These are phyloP conservation scores for Atrichornis clamosus DNA, from an alignment of 2,113 vertebrate species.

Conservation along the genomic window DNA sequence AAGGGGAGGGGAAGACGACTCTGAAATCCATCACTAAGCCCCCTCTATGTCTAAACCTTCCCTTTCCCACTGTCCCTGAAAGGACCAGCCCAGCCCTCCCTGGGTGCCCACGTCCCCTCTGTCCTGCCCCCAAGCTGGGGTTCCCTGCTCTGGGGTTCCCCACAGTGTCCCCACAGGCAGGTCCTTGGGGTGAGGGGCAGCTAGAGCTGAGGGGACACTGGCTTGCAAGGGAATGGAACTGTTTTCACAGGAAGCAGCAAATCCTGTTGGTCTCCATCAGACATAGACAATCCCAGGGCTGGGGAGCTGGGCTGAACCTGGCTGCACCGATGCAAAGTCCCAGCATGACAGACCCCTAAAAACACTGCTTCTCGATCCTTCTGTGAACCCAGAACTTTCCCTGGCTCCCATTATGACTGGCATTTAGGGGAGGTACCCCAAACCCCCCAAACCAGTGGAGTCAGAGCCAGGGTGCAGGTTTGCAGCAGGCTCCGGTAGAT, in stretches of 20 bases:
- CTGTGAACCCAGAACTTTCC: accelerated
- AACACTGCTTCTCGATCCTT: background rate
- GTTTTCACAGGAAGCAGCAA: background rate
- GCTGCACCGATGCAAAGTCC: background rate
- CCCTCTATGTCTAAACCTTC: background rate
- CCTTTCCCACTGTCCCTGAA: background rate
- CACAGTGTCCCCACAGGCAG: background rate
- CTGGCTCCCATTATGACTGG: accelerated
- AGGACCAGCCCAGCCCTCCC: background rate
- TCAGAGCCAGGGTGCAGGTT: background rate
- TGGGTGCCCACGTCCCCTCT: background rate
- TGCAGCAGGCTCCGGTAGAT: background rate
- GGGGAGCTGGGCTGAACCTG: background rate
- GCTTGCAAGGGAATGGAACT: background rate
- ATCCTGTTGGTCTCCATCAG: background rate
- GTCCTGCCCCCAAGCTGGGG: background rate
- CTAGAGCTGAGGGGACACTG: background rate
- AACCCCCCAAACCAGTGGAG: background rate
- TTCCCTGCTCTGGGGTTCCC: background rate
- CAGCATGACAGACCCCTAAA: background rate
- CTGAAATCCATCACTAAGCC: background rate
- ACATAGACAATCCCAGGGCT: background rate
- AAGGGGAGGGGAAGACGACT: background rate
- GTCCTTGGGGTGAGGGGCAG: background rate
- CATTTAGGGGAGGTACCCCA: no score